Conservation (phyloP, 2,113 vertebrate species). For the Cricetomys ansorgei region DNA sequence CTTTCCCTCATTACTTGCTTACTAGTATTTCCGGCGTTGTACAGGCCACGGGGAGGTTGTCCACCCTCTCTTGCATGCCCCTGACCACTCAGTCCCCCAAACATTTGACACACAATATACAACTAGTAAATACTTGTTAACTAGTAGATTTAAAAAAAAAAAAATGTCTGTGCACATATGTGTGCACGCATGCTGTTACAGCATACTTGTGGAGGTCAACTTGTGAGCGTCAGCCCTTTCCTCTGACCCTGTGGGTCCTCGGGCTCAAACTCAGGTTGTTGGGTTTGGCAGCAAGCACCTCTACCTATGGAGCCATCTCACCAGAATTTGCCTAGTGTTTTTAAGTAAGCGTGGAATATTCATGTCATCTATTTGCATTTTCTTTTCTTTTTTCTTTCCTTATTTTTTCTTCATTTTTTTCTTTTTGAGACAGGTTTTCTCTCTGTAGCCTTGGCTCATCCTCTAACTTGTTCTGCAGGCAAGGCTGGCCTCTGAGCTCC, state of each 20-base stretch:
- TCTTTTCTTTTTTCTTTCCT: no score
- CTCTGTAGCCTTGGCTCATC: no score
- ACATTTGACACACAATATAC: neutral
- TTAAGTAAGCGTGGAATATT: constrained; percentile 40
- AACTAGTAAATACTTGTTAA: constrained; percentile 15
- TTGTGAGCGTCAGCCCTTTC: neutral
- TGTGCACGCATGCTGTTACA: neutral
- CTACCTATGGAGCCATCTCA: neutral
- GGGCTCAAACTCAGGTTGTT: neutral
- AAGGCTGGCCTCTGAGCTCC: no score
- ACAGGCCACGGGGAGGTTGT: neutral
- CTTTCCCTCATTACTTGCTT: neutral
- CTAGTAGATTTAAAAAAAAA: no score
- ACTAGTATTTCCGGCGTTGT: neutral
- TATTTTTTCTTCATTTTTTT: no score
- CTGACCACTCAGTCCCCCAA: neutral
- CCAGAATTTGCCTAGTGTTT: neutral
- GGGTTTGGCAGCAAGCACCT: neutral
- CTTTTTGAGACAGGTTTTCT: no score
- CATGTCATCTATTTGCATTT: constrained; percentile 58
- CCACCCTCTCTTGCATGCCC: neutral
- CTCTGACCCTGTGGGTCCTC: neutral
- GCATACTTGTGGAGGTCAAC: neutral
- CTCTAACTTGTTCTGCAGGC: no score
- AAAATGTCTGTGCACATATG: neutral